Evolutionary conservation across 2,113 vertebrate species (phyloP).

Genomic region (Gobio gobio): DNA sequence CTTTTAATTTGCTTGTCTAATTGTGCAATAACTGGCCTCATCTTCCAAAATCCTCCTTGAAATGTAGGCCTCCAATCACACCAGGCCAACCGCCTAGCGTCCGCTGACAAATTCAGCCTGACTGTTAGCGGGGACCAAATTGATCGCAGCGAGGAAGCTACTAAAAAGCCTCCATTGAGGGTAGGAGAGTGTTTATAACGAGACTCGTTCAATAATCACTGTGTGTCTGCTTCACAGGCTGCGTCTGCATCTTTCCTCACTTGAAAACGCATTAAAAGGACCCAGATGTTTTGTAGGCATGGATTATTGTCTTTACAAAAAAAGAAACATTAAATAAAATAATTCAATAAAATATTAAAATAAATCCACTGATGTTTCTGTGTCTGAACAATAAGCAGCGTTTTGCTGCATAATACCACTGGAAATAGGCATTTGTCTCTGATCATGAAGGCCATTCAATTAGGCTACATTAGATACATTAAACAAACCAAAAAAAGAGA

Average conservation of each 20-base stretch:
- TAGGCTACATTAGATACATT: too few species aligned
- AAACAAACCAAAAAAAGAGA: too few species aligned
- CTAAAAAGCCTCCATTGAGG: constrained; percentile 52
- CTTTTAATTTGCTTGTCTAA: constrained; percentile 77
- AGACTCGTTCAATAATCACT: constrained; percentile 59
- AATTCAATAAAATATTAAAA: neutral
- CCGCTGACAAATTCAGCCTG: constrained; percentile 69
- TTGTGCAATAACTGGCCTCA: constrained; percentile 73
- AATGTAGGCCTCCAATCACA: constrained; percentile 64
- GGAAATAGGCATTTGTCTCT: too few species aligned
- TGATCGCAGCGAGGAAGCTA: constrained; percentile 53
- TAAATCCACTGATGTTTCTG: neutral
- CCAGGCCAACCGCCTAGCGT: constrained; percentile 38
- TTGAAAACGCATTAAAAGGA: constrained; percentile 63
- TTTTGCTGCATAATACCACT: too few species aligned
- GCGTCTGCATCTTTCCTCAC: constrained; percentile 54
- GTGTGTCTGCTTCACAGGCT: constrained; percentile 65
- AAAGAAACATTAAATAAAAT: neutral
- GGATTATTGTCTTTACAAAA: constrained; percentile 28
- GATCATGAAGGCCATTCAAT: too few species aligned
- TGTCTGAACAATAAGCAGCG: neutral
- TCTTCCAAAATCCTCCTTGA: constrained; percentile 61
- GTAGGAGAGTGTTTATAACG: constrained; percentile 51
- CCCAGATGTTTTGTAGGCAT: constrained; percentile 69
- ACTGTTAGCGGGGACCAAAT: constrained; percentile 66